Evolutionary conservation across 2,888 invertebrate genomes (phyloP).

Genomic region (Odiellus spinosus): DNA sequence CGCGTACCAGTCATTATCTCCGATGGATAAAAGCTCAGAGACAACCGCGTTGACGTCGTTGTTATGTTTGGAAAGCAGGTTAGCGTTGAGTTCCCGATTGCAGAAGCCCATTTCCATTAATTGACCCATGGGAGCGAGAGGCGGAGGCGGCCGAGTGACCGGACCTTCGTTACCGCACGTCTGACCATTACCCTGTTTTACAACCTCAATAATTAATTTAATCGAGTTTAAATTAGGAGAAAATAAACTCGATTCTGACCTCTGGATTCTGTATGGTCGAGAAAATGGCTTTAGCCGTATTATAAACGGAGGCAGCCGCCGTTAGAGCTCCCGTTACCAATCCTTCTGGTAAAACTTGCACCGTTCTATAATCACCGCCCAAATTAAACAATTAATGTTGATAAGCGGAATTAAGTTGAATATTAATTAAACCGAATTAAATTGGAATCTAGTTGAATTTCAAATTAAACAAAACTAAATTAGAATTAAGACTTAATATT

Average conservation of each 20-base stretch:
- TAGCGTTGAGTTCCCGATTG: slow-evolving; percentile 13
- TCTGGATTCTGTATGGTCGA: background rate
- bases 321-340: slow-evolving; percentile 17
- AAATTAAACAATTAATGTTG: too few species aligned
- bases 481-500: too few species aligned
- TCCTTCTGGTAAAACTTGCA: slow-evolving; percentile 20
- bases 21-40: slow-evolving; percentile 13
- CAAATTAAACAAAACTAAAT: too few species aligned
- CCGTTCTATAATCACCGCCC: slow-evolving; percentile 3
- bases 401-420: too few species aligned
- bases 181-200: background rate
- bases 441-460: too few species aligned
- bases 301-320: slow-evolving; percentile 19
- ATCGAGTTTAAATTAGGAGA: too few species aligned
- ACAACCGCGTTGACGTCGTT: slow-evolving; percentile 16
- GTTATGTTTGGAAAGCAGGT: slow-evolving; percentile 14
- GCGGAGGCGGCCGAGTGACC: background rate
- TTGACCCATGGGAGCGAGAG: slow-evolving; percentile 11
- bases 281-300: slow-evolving; percentile 16
- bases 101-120: slow-evolving; percentile 19
- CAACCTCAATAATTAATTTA: too few species aligned
- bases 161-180: background rate
- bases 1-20: slow-evolving; percentile 14
- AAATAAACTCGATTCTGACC: too few species aligned
- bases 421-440: too few species aligned